Evolutionary conservation across 2,113 vertebrate genomes (phyloP).

Genomic region (Anoplopoma fimbria): DNA sequence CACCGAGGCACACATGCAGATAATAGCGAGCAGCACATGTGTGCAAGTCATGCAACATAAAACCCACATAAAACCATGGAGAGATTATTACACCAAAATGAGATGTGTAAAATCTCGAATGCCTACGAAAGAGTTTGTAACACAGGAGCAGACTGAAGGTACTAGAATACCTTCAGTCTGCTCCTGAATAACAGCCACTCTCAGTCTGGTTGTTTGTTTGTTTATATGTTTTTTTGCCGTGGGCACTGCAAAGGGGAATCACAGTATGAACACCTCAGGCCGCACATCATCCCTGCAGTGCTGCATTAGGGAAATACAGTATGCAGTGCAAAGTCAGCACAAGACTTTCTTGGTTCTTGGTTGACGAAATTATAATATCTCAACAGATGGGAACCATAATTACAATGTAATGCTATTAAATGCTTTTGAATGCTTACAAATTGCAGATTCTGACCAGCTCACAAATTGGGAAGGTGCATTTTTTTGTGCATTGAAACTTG

Average conservation of each 20-base stretch:
- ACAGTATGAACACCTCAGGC: conserved; percentile 40
- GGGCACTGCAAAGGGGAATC: conserved; percentile 29
- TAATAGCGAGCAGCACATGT: background rate
- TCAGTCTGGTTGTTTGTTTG: conserved; percentile 34
- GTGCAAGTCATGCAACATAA: conserved; percentile 1
- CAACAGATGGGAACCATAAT: background rate
- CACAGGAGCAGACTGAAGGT: no score
- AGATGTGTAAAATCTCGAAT: conserved; percentile 28
- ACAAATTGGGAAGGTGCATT: background rate
- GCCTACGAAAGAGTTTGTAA: conserved; percentile 12
- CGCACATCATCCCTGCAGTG: conserved; percentile 29
- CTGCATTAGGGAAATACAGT: conserved; percentile 31
- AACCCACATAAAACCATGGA: conserved; percentile 17
- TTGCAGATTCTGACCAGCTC: background rate
- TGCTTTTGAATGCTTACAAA: background rate
- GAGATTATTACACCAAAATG: conserved; percentile 20
- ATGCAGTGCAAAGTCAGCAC: background rate
- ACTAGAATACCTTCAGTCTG: conserved; percentile 4
- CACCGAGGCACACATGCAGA: conserved; percentile 23
- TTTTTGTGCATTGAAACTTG: background rate
- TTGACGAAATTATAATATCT: background rate
- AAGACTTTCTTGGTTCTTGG: background rate
- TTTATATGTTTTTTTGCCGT: conserved; percentile 38
- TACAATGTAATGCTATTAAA: background rate
- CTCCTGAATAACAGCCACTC: conserved; percentile 19